Evolutionary conservation across 2,113 vertebrate species (phyloP), one percentile per base, ranked within the genome.

Genomic region (Takifugu flavidus): DNA sequence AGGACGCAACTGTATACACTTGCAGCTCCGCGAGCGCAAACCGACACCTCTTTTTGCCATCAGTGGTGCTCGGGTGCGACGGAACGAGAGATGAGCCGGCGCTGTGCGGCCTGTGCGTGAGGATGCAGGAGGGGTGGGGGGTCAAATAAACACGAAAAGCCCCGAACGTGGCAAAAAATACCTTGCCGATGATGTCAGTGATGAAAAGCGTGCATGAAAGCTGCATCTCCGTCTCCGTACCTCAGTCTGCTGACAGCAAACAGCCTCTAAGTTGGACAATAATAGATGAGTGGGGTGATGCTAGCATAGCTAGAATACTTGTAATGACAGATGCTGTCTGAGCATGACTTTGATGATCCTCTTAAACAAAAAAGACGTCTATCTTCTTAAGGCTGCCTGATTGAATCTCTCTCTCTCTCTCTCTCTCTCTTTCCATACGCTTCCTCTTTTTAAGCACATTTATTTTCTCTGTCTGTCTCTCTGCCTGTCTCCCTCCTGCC

Each of bases 321-420:
- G 60, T 74, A 78, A 77, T 72, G 63, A 69, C 68, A 83, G 66
- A 72, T 52, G 72, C 60, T 67, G 65, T 75, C 63, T 66, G 69
- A 78, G 62, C 62, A 58, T 49, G 63, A 82, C 72, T 70, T 69
- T 72, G 76, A 78, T 75, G 59, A 84, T 80, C 74, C 79, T 78
- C 71, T 80, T 79, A 78, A 61, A 69, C 59, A 69, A 79, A 75
- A 76, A 83, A 72, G 66, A 15, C 8, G 67, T 75, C 54, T 52
- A 77, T 84, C 72, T 80, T 78, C 79, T 82, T 70, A 77, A 76
- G 45, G 45, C 45, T 47, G 45, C 13, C 72, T 78, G 79, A 81
- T 68, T 77, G 63, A 64, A 77, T 74, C 62, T 55, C 59, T 61
- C 31, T 53, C 12, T 56, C 50, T 67, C 29, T 74, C 26, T 45